These are phyloP conservation scores for Zele albiditarsus DNA, from an alignment of 2,888 invertebrate species.

Conservation along the genomic window DNA sequence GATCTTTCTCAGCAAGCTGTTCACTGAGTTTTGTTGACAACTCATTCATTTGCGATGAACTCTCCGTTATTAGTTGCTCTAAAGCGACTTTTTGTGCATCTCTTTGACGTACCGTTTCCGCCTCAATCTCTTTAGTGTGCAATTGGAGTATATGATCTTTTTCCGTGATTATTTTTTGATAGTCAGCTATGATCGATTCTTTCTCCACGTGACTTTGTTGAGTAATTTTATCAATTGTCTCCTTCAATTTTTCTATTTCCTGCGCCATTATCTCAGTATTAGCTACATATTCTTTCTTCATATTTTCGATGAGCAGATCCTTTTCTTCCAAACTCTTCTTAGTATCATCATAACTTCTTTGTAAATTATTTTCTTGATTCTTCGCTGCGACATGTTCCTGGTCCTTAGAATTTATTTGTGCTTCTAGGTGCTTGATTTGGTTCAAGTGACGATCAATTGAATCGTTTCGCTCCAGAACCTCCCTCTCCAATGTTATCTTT, in stretches of 20 bases:
- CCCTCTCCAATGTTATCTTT: slow-evolving; percentile 66
- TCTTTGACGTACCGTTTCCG: slow-evolving; percentile 53
- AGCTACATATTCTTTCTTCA: slow-evolving; percentile 63
- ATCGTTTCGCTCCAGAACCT: slow-evolving; percentile 62
- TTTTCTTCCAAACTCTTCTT: slow-evolving; percentile 67
- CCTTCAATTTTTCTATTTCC: slow-evolving; percentile 60
- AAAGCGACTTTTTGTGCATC: slow-evolving; percentile 54
- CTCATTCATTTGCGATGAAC: slow-evolving; percentile 55
- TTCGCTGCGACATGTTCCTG: slow-evolving; percentile 56
- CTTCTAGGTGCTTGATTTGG: slow-evolving; percentile 62
- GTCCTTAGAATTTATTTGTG: slow-evolving; percentile 60
- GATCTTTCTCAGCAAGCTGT: slow-evolving; percentile 75
- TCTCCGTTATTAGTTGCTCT: slow-evolving; percentile 58
- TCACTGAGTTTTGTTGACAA: slow-evolving; percentile 68
- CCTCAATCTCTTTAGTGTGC: slow-evolving; percentile 56
- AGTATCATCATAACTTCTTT: slow-evolving; percentile 68
- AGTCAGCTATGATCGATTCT: slow-evolving; percentile 73
- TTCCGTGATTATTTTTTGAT: slow-evolving; percentile 75
- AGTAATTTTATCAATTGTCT: slow-evolving; percentile 69
- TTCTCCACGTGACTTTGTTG: slow-evolving; percentile 71
- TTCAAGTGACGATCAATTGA: slow-evolving; percentile 66
- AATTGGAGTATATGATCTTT: slow-evolving; percentile 72
- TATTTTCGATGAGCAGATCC: slow-evolving; percentile 66
- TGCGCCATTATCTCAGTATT: slow-evolving; percentile 43
- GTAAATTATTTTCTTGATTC: slow-evolving; percentile 59